Evolutionary conservation across 2,888 invertebrate species (phyloP), one percentile per base, ranked within the genome.

Genomic region (Mactromeris polynyma): DNA sequence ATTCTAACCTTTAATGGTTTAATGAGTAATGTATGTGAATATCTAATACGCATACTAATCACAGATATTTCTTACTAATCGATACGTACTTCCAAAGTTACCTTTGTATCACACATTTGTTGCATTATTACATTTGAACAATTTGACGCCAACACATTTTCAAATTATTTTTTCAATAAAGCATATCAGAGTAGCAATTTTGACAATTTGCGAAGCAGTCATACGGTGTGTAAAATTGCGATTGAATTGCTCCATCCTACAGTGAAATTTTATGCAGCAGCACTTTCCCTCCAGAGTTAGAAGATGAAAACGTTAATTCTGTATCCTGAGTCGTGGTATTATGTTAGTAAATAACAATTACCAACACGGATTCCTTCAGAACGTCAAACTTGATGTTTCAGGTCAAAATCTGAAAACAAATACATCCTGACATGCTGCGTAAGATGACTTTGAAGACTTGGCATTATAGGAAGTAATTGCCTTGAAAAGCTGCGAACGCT

Each of bases 381-480:
- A 81, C 82, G 88, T 89, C 89, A 86, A 40, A 73, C 38, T 89
- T 40, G 82, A 89, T 89, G 89, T 89, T 85, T 89, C 89, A 83
- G 89, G 89, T 85, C 89, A 82, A 64, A 85, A 40, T 46, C 79
- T 69, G 81, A 78, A 82, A 85, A 86, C 89, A 89, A 89, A 89
- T 85, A 81, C 86, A 77, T 79, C 77, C 54, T 89, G 89, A 85
- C 85, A 86, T 36, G 38, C 58, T n/a, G 38, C 54, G 54, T 46
- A 31, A 33, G 83, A 58, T 64, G 64, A 73, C 73, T 51, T 86
- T 54, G 78, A 78, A 51, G 51, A 33, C n/a, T 31, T 81, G 42
- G n/a, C 42, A 77, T 64, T 73, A 73, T 86, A 46, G 36, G 81
- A 11, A 33, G 79, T 80, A 85, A 85, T 85, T 85, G 69, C 17